A percentile compares a stretch with the other conserved stretches of the same genome.
Conservation (phyloP, 1,140 invertebrate genomes). For the Goniozus legneri region DNA sequence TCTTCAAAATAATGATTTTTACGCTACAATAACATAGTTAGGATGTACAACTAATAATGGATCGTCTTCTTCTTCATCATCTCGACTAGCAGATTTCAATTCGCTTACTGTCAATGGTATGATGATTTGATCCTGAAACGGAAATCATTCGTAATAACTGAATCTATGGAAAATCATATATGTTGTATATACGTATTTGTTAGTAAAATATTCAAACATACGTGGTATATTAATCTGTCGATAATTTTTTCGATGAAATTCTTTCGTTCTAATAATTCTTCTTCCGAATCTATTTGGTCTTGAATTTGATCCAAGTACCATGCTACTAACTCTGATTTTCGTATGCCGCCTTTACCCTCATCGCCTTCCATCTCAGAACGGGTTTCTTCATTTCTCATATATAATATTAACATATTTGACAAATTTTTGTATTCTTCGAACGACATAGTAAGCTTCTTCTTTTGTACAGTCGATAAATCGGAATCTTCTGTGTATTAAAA, state of each 20-base stretch:
- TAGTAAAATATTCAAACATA: conserved; percentile 53
- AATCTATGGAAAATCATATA: conserved; percentile 3
- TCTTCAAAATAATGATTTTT: conserved; percentile 22
- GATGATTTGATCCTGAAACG: conserved; percentile 81
- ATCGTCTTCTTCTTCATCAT: conserved; percentile 70
- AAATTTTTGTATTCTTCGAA: conserved; percentile 94
- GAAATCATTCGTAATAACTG: conserved; percentile 18
- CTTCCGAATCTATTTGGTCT: conserved; percentile 85
- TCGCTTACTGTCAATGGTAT: conserved; percentile 78
- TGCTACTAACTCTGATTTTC: conserved; percentile 79
- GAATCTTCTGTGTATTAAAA: neutral
- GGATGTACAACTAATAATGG: conserved; percentile 92
- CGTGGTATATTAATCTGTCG: conserved; percentile 86
- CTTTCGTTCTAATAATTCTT: conserved; percentile 87
- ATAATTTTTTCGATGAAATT: conserved; percentile 93
- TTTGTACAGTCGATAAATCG: conserved; percentile 40
- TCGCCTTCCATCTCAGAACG: conserved; percentile 62
- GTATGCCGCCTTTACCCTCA: conserved; percentile 67
- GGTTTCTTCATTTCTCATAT: conserved; percentile 83
- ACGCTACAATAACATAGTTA: conserved; percentile 81
- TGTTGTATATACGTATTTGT: too few species aligned
- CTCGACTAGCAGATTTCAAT: conserved; percentile 46
- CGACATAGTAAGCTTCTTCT: conserved; percentile 85
- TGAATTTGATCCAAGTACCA: conserved; percentile 94
- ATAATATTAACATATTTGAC: conserved; percentile 85